Evolutionary conservation across 2,113 vertebrate genomes (phyloP).

Genomic region (Elachura formosa): DNA sequence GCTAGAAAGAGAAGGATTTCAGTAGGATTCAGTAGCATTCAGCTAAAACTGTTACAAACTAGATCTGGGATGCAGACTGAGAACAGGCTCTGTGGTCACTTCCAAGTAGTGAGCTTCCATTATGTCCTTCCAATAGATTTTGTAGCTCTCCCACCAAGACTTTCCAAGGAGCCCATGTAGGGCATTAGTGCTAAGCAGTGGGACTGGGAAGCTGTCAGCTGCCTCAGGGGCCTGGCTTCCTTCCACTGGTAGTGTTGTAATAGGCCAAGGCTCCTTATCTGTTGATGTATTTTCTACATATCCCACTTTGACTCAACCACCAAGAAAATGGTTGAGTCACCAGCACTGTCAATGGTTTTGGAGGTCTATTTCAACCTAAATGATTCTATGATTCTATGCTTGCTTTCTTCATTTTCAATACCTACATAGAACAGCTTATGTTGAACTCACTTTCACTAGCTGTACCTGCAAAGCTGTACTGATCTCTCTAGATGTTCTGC

Average conservation of each 20-base stretch:
- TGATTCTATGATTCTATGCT: not conserved
- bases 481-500: not conserved
- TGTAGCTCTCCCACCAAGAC: not conserved
- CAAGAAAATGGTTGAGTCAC: not conserved
- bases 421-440: not conserved
- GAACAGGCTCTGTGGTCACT: not conserved
- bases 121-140: not conserved
- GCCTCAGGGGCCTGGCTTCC: not conserved
- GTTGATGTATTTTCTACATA: not conserved
- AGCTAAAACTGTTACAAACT: not conserved
- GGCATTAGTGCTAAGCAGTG: not conserved
- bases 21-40: not conserved
- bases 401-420: not conserved
- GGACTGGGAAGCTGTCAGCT: not conserved
- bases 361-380: not conserved
- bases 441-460: not conserved
- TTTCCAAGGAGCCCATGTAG: not conserved
- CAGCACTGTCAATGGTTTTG: not conserved
- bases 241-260: not conserved
- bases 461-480: not conserved
- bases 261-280: not conserved
- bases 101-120: not conserved
- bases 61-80: not conserved
- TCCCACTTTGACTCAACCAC: not conserved
- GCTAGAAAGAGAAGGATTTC: not conserved